Base-by-base conservation (phyloP, 2,113 vertebrate genomes). In the Hyaena hyaena region DNA sequence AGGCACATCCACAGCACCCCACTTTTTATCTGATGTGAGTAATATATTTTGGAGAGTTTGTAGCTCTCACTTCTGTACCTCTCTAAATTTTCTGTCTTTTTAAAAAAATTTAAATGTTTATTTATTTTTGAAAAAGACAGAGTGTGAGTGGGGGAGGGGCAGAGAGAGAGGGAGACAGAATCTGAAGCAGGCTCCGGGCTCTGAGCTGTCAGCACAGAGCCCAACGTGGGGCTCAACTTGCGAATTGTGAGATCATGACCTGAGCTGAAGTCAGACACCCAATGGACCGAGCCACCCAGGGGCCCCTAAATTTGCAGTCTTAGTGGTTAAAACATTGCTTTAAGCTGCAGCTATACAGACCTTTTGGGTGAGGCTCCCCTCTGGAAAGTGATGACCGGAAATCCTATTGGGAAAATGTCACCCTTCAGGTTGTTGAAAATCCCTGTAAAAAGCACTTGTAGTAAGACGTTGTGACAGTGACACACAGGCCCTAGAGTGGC, bases 341-440 rank as follows among this genome's bases (percentile, higher is more conserved):
- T 97, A 97, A 98, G 96, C 95, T 3, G 2, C 95, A 50, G 97
- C 87, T 83, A 4, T 0, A 66, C 45, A 97, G 96, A 98, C 98
- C 98, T 98, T 97, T 97, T 55, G 1, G 92, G 97, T 68, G 83
- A 98, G 84, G 95, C 87, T 97, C 69, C 77, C 86, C 4, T 96
- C 66, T 28, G 85, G 96, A 98, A 98, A 97, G 97, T 94, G 97
- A 98, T 97, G 94, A 97, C 95, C 82, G 68, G 97, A 92, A 94
- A 58, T 97, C 98, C 97, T 94, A 97, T 98, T 98, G 98, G 58
- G 98, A 97, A 98, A 98, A 98, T 98, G 98, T 97, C 97, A 98
- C 63, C 96, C 95, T 98, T 97, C 53, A 23, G 85, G 96, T 81
- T 65, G 87, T 96, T 92, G 98, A 66, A 97, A 98, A 98, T 97